phyloP scores from a whole-genome alignment of 2,888 invertebrate genomes.

The Callyntrura sp. region DNA sequence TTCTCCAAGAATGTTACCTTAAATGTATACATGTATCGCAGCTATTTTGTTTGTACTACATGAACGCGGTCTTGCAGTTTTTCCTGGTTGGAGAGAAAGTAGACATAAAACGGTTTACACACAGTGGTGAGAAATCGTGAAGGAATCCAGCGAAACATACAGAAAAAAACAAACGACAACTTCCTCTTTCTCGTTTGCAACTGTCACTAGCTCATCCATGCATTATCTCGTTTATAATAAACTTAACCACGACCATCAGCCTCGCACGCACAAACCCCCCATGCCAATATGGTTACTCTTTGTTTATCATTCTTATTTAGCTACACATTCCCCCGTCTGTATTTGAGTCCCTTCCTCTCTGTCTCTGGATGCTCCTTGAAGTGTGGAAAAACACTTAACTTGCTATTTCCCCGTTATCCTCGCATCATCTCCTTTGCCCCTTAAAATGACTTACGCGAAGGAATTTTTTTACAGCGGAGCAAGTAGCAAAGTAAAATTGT shows the following conservation, averaged over 20 bases:
- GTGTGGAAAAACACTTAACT: slow-evolving; percentile 74
- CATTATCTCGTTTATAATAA: slow-evolving; percentile 76
- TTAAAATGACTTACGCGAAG: slow-evolving; percentile 64
- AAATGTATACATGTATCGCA: not conserved
- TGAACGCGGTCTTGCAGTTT: not conserved
- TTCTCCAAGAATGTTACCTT: not conserved
- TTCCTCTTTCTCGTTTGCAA: slow-evolving; percentile 54
- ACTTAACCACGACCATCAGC: slow-evolving; percentile 63
- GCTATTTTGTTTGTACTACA: too few species aligned
- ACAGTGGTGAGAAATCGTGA: slow-evolving; percentile 47
- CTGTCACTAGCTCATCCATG: slow-evolving; percentile 74
- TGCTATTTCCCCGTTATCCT: slow-evolving; percentile 70
- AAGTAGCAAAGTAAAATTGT: slow-evolving; percentile 17
- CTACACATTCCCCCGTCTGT: slow-evolving; percentile 40
- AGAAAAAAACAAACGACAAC: slow-evolving; percentile 63
- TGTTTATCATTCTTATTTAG: slow-evolving; percentile 62
- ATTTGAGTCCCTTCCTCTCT: not conserved
- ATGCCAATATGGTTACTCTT: slow-evolving; percentile 51
- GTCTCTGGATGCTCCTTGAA: not conserved
- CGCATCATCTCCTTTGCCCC: slow-evolving; percentile 68
- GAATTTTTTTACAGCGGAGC: slow-evolving; percentile 17
- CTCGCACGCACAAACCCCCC: slow-evolving; percentile 3
- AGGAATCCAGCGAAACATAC: slow-evolving; percentile 53
- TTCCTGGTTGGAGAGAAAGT: slow-evolving; percentile 10
- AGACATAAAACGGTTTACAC: not conserved